Base-by-base conservation (phyloP, 2,888 invertebrate genomes). In the Cabera pusaria region DNA sequence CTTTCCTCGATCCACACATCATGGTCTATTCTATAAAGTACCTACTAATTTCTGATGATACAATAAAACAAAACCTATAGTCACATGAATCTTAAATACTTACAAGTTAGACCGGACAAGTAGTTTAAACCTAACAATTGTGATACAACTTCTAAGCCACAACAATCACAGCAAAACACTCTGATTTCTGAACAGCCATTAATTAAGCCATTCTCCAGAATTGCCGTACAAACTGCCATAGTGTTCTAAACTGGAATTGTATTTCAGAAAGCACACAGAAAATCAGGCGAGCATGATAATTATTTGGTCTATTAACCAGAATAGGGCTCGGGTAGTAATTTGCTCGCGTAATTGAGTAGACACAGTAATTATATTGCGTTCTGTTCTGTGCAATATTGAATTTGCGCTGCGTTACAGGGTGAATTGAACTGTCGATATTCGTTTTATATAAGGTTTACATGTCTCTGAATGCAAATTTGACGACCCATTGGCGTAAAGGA, bases 361-460 rank as follows among this genome's bases (percentile, higher is more conserved):
- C 49, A 48, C 41, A 44, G 44, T 48, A 52, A 54, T 58, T 51
- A 49, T 42, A 33, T 43, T 43, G 43, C 38, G 44, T 36, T 41
- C 24, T 50, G 35, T 45, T 33, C 42, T 28, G 42, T 43, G 40
- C 44, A 52, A 52, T 56, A 55, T 56, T 56, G 52, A 59, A 52
- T 59, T 58, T 52, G 44, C 50, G 47, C 49, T 39, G 35, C 35
- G 27, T 42, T 38, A 41, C 29, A 42, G 43, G 37, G 35, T 42
- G 52, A 56, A 54, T 57, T 49, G 51, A 47, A 40, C 48, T 28
- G 42, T 42, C 52, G 48, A 51, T 54, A 35, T 41, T 25, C 29
- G 17, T n/a, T n/a, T n/a, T n/a, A 26, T 31, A 4, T 14, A 14
- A 2, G 14, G 14, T 14, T 3, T 14, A 14, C 14, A n/a, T n/a